Evolutionary conservation across 2,113 vertebrate genomes (phyloP).

Genomic region (Zingel zingel): DNA sequence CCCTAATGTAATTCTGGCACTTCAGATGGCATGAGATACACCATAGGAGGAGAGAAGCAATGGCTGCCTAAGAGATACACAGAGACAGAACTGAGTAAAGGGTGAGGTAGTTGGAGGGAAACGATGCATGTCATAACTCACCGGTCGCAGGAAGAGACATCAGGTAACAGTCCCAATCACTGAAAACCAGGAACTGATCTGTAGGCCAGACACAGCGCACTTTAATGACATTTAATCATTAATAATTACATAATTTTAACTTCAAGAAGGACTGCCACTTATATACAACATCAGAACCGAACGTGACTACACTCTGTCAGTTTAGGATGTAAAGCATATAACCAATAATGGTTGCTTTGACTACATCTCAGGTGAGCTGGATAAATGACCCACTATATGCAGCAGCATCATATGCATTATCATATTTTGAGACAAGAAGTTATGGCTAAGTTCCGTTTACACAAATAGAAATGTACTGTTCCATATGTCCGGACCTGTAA

Average conservation of each 20-base stretch:
- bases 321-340: neutral
- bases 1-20: neutral
- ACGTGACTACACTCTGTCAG: neutral
- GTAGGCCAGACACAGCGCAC: conserved; percentile 52
- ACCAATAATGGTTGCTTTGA: neutral
- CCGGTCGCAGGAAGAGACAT: conserved; percentile 37
- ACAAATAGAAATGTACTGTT: neutral
- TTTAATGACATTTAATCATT: conserved; percentile 6
- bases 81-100: neutral
- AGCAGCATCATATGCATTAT: neutral
- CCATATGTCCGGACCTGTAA: conserved; percentile 52
- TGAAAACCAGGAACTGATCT: conserved; percentile 34
- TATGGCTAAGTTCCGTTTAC: neutral
- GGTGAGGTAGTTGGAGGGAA: neutral
- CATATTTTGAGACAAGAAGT: conserved; percentile 14
- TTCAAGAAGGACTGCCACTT: neutral
- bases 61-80: neutral
- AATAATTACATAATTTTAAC: neutral
- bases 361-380: conserved; percentile 14
- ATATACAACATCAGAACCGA: neutral
- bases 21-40: neutral
- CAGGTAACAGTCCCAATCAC: conserved; percentile 22
- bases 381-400: neutral
- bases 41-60: neutral
- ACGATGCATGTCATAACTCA: conserved; percentile 54